These are phyloP conservation scores for Tholera decimalis DNA, from an alignment of 2,888 invertebrate species.

Conservation along the genomic window DNA sequence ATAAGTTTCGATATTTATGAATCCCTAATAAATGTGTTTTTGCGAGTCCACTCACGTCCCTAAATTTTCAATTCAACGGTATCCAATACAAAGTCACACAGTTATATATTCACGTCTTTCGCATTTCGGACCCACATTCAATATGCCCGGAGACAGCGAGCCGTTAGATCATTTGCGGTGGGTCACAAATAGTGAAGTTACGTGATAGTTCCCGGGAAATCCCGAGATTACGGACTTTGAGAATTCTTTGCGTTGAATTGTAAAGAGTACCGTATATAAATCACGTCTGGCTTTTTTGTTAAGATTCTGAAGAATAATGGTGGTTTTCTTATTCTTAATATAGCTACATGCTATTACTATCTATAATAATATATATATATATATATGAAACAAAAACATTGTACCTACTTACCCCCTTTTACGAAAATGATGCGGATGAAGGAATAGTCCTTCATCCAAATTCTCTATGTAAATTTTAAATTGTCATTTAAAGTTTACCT, in stretches of 20 bases:
- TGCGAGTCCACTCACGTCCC: neutral
- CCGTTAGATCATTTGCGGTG: slow-evolving; percentile 76
- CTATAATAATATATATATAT: too few relatives aligned
- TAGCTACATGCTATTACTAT: neutral
- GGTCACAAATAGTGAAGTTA: slow-evolving; percentile 57
- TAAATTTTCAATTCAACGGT: slow-evolving; percentile 23
- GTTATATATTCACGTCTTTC: slow-evolving; percentile 47
- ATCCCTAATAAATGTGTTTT: neutral
- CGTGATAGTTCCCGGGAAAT: slow-evolving; percentile 31
- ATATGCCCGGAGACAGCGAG: slow-evolving; percentile 61
- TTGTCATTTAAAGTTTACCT: too few relatives aligned
- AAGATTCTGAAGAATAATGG: neutral
- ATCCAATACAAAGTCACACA: slow-evolving; percentile 24
- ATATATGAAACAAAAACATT: too few relatives aligned
- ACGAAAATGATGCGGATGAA: too few relatives aligned
- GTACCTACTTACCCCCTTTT: too few relatives aligned
- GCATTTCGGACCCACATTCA: slow-evolving; percentile 63
- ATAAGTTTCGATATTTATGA: neutral
- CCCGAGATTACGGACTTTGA: slow-evolving; percentile 22
- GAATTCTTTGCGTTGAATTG: neutral
- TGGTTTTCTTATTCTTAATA: neutral
- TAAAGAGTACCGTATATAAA: slow-evolving; percentile 21
- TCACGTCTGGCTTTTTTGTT: slow-evolving; percentile 6
- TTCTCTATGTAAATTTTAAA: too few relatives aligned
- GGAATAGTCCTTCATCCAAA: too few relatives aligned